Evolutionary conservation across 2,888 invertebrate genomes (phyloP).

Genomic region (Campoletis raptor): DNA sequence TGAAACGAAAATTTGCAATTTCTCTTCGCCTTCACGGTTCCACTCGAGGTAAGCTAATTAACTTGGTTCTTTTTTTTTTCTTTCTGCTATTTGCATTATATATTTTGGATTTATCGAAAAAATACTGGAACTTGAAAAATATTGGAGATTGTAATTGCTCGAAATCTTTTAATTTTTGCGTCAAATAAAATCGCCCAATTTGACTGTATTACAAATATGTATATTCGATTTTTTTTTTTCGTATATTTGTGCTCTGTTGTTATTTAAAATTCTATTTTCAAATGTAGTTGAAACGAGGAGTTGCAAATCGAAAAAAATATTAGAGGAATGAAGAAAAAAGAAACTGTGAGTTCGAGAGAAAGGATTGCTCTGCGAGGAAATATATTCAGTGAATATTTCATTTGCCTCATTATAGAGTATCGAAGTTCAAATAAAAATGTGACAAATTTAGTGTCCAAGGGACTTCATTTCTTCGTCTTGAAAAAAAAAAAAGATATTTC

Average conservation of each 20-base stretch:
- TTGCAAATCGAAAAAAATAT: neutral
- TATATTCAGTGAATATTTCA: neutral
- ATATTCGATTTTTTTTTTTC: neutral
- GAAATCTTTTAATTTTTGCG: neutral
- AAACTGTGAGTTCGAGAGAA: neutral
- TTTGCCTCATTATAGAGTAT: neutral
- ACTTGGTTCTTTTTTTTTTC: neutral
- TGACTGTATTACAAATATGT: neutral
- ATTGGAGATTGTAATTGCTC: neutral
- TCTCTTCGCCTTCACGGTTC: neutral
- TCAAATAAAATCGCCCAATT: neutral
- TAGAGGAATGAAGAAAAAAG: neutral
- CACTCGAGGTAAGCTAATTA: neutral
- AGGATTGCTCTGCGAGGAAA: neutral
- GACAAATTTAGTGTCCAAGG: neutral
- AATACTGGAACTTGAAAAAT: neutral
- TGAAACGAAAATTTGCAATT: neutral
- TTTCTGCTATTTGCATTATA: too few relatives aligned
- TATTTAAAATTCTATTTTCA: too few relatives aligned
- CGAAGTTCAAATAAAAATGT: neutral
- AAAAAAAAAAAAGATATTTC: neutral
- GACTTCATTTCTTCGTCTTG: conserved; percentile 7
- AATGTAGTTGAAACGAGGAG: neutral
- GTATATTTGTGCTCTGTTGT: too few relatives aligned
- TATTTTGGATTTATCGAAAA: too few relatives aligned